Evolutionary conservation across 2,797 vertebrate genomes (phyloP), one percentile per base, ranked within the genome.

Genomic region (Neomorphus geoffroyi): DNA sequence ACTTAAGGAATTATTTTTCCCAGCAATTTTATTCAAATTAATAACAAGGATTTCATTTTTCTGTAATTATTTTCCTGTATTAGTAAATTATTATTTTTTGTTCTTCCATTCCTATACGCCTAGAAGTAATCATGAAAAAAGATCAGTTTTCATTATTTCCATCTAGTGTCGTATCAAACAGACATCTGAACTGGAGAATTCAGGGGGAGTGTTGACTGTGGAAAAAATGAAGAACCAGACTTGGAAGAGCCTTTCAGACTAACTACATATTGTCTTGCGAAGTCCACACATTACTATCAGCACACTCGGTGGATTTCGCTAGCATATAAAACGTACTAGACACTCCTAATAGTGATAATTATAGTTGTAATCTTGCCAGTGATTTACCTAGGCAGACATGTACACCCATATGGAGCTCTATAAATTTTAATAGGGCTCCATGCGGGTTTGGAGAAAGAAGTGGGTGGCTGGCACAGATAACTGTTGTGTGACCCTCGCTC

Each of bases 341-440:
- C 96, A 57, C 71, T 95, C 78, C 88, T 88, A 90, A 96, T 94
- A 90, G 73, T 45, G 78, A 92, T 96, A 95, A 94, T 96, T 96
- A 94, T 35, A 96, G 95, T 39, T 78, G 78, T 80, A 23, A 80
- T 78, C 71, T 87, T 48, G 4, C 77, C 86, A 87, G 80, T 82
- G 64, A 89, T 90, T 96, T 92, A 95, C 93, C 69, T 65, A 82
- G 88, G 91, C 91, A 96, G 95, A 96, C 95, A 71, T 51, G 33
- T 64, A 90, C 95, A 87, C 86, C 67, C 72, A 51, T 28, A 65
- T 30, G 61, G 77, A 87, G 71, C 83, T 92, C 80, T 50, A 90
- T 93, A 90, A 96, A 93, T 65, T 92, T 94, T 96, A 82, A 92
- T 62, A 33, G 71, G 86, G 65, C 91, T 92, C 92, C 56, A 0